Evolutionary conservation across 1,140 invertebrate species (phyloP), one percentile per base, ranked within the genome.

Genomic region (Pseudoatta argentina): DNA sequence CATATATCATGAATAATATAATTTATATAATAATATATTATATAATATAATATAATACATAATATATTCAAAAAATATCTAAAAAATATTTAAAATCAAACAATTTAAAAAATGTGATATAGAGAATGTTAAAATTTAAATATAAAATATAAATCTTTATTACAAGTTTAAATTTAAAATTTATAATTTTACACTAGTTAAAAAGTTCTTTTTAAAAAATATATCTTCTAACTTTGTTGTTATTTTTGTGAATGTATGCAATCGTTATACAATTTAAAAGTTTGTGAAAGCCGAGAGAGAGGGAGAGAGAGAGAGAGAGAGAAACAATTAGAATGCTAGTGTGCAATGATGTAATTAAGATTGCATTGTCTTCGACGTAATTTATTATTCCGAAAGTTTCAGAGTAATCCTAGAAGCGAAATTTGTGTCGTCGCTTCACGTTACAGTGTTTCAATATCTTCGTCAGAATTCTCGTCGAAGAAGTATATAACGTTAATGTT

Each of bases 261-360:
- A 51, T 51, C 69, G 8, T 83, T 83, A 61, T 51, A 71, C 24
- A 83, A 61, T 6, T 39, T 51, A 55, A 83, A 73, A 83, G 69
- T 83, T 83, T 39, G 69, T 53, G 79, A 83, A 73, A 73, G 79
- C 55, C 30, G 12, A 57, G 48, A 81, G 21, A 55, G 30, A 55
- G n/a, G 44, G 64, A 34, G 48, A 57, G 27, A 30, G 27, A 30
- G 27, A 30, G 21, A 81, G 24, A 18, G 34, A 44, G 24, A 61
- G 55, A 63, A 34, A 61, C 51, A 39, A 57, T 72, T 81, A 81
- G 34, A 87, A 79, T 63, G 73, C 89, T 30, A 48, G 53, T 27
- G 24, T 87, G 75, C 55, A 82, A 57, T 72, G 77, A 78, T 77
- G 85, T 73, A 87, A 90, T 89, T 76, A 81, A 87, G 64, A 78